Evolutionary conservation across 2,113 vertebrate species (phyloP).

Genomic region (Plectropomus leopardus): DNA sequence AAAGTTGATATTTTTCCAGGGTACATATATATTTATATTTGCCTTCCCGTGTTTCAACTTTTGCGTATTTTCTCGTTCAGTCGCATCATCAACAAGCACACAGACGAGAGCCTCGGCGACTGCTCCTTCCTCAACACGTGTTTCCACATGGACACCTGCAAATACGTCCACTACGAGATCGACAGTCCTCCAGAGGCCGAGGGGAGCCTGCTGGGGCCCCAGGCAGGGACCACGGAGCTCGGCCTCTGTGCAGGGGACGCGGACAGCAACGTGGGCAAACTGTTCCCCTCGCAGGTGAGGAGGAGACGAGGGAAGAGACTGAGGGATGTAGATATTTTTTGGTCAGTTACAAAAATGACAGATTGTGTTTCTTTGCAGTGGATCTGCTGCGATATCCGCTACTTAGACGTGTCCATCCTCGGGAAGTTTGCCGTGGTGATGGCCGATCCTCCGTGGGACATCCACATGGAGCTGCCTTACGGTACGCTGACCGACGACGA

Average conservation of each 20-base stretch:
- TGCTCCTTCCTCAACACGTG: constrained; percentile 97
- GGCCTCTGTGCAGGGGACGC: constrained; percentile 84
- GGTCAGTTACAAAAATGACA: background rate
- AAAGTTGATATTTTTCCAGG: no score
- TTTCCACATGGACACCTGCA: constrained; percentile 97
- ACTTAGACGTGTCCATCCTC: constrained; percentile 93
- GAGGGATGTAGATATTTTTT: background rate
- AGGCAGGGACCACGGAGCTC: constrained; percentile 83
- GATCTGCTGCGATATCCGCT: constrained; percentile 96
- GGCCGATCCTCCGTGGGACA: constrained; percentile 97
- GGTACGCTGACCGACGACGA: constrained; percentile 95
- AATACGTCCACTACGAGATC: constrained; percentile 96
- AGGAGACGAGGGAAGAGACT: background rate
- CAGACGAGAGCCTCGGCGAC: constrained; percentile 93
- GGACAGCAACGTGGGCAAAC: constrained; percentile 89
- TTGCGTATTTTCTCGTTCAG: constrained; percentile 64
- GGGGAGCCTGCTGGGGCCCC: constrained; percentile 80
- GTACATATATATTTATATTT: no score
- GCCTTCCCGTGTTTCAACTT: no score
- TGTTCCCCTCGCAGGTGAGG: constrained; percentile 92
- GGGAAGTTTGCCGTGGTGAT: constrained; percentile 97
- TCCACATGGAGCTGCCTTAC: constrained; percentile 97
- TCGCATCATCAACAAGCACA: constrained; percentile 95
- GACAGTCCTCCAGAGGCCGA: constrained; percentile 89
- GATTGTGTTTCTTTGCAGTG: constrained; percentile 81